Percentiles rank a stretch among this genome's conserved stretches.
phyloP scores from a whole-genome alignment of 1,140 invertebrate species.

The Hetaerina americana region DNA sequence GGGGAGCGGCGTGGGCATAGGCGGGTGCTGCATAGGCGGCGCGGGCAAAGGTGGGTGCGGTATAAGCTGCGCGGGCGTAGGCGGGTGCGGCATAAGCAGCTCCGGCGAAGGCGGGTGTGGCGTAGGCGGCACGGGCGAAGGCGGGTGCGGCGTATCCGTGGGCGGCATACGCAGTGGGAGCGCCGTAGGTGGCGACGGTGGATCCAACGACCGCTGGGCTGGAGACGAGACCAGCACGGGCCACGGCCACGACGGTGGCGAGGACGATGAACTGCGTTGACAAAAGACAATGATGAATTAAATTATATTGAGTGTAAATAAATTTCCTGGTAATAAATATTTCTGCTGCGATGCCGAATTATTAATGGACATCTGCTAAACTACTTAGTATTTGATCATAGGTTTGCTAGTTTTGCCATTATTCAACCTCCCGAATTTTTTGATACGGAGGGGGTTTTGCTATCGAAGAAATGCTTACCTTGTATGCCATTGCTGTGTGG shows the following conservation, averaged over 20 bases:
- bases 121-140: constrained; percentile 15
- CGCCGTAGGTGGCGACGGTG: constrained; percentile 8
- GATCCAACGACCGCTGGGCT: constrained; percentile 1
- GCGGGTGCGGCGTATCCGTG: constrained; percentile 14
- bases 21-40: constrained; percentile 18
- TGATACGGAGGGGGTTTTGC: too few relatives aligned
- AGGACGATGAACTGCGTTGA: constrained; percentile 4
- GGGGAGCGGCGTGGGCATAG: constrained; percentile 12
- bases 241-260: constrained; percentile 10
- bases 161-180: constrained; percentile 15
- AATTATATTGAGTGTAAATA: too few relatives aligned
- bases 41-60: not conserved
- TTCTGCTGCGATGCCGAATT: too few relatives aligned
- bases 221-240: constrained; percentile 9
- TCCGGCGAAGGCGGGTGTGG: constrained; percentile 14
- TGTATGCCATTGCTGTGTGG: not conserved
- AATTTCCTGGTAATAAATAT: too few relatives aligned
- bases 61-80: constrained; percentile 2
- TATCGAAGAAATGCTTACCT: too few relatives aligned
- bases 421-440: too few relatives aligned
- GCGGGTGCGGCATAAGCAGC: constrained; percentile 15
- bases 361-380: too few relatives aligned
- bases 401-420: too few relatives aligned
- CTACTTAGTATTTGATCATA: too few relatives aligned
- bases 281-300: not conserved